Conservation (phyloP, 2,113 vertebrate species). For the Alces alces region DNA sequence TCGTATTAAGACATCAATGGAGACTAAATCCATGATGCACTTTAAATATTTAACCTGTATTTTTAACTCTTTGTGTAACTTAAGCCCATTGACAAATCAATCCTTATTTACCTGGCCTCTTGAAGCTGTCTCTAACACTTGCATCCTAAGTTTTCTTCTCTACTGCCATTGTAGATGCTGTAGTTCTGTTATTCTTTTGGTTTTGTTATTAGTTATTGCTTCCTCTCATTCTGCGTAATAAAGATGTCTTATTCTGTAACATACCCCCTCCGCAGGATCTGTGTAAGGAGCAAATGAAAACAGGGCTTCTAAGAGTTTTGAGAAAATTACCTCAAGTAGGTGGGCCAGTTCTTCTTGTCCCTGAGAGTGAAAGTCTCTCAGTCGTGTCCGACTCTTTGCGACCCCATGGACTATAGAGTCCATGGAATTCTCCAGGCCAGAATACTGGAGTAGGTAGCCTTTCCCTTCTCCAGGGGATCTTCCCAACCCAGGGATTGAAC, state of each 20-base stretch:
- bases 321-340: not conserved
- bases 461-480: not conserved
- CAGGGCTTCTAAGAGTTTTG: not conserved
- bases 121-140: not conserved
- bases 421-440: not conserved
- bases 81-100: not conserved
- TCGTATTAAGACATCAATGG: not conserved
- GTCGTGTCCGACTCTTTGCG: not conserved
- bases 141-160: not conserved
- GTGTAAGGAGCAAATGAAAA: not conserved
- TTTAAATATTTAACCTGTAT: not conserved
- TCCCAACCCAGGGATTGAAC: not conserved
- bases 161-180: not conserved
- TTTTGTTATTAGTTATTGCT: not conserved
- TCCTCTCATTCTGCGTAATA: not conserved
- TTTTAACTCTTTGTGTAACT: not conserved
- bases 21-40: not conserved
- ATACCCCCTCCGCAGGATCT: not conserved
- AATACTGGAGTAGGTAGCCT: not conserved
- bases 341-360: not conserved
- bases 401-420: not conserved
- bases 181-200: not conserved
- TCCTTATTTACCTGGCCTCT: not conserved
- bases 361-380: not conserved
- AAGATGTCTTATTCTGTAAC: not conserved